Base-by-base conservation (phyloP, 2,888 invertebrate species). In the Ramazzottius varieornatus region DNA sequence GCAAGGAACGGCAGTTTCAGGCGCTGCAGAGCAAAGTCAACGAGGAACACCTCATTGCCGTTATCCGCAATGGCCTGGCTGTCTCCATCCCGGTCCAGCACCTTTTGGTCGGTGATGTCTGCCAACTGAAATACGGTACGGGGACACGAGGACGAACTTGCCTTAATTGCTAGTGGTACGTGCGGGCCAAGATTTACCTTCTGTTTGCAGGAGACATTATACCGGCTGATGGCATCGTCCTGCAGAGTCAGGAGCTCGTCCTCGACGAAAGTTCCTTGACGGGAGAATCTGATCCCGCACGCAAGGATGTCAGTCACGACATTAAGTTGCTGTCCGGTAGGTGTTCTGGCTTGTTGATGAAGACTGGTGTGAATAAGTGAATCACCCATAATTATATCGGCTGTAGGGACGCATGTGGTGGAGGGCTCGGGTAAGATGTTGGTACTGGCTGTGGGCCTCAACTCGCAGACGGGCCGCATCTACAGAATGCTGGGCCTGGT, bases 351-450 rank as follows among this genome's bases (percentile, higher is more conserved):
- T n/a, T n/a, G n/a, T n/a, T n/a, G n/a, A n/a, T n/a, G n/a, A n/a
- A n/a, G n/a, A n/a, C n/a, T n/a, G n/a, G n/a, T n/a, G n/a, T n/a
- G n/a, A n/a, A n/a, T n/a, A n/a, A n/a, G n/a, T n/a, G n/a, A n/a
- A n/a, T n/a, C n/a, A n/a, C n/a, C n/a, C n/a, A n/a, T n/a, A n/a
- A n/a, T n/a, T n/a, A n/a, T n/a, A 13, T 8, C 20, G 8, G 8
- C 40, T 20, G 8, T 72, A 82, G 84, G 84, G 70, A 98, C 98
- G 67, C 98, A 98, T 79, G 92, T 96, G 69, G 98, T 98, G 96
- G 98, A 98, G 80, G 98, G 98, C 69, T 94, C 93, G 70, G 98
- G 96, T 67, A 94, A 94, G 81, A 93, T 96, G 89, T 77, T 98
- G 73, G 93, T 98, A 66, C 85, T 93, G 64, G 98, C 96, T 33